Evolutionary conservation across 2,113 vertebrate species (phyloP).

Genomic region (Hippocampus comes): DNA sequence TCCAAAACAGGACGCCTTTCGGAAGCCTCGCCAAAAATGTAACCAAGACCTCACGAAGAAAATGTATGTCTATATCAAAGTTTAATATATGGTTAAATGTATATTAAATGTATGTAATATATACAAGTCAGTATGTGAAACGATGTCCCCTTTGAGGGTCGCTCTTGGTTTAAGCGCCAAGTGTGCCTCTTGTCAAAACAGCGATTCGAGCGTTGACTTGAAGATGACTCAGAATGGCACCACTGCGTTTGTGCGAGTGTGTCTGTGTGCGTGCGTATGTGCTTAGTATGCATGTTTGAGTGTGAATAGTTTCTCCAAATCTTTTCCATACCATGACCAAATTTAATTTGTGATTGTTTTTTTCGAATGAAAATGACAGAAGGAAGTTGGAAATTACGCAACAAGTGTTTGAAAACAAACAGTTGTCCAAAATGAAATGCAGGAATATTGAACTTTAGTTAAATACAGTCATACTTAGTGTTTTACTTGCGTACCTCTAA

Average conservation of each 20-base stretch:
- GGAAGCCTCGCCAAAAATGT: conserved; percentile 61
- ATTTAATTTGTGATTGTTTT: background rate
- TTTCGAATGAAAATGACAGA: background rate
- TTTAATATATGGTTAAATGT: conserved; percentile 77
- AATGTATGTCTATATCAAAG: conserved; percentile 70
- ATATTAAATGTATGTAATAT: conserved; percentile 77
- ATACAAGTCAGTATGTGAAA: conserved; percentile 65
- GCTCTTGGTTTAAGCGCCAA: conserved; percentile 41
- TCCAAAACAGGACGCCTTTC: background rate
- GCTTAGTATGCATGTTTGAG: background rate
- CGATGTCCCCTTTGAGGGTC: conserved; percentile 42
- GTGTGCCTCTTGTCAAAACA: background rate
- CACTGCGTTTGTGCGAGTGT: conserved; percentile 11
- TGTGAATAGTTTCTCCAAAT: background rate
- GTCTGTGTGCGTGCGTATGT: background rate
- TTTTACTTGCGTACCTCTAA: no score
- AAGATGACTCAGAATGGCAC: conserved; percentile 15
- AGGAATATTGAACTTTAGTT: background rate
- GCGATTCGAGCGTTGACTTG: conserved; percentile 8
- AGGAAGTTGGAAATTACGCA: background rate
- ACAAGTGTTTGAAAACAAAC: background rate
- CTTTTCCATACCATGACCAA: background rate
- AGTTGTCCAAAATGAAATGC: background rate
- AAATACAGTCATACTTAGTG: background rate
- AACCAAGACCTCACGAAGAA: conserved; percentile 65